Evolutionary conservation across 2,888 invertebrate genomes (phyloP).

Genomic region (Epistrophella euchroma): DNA sequence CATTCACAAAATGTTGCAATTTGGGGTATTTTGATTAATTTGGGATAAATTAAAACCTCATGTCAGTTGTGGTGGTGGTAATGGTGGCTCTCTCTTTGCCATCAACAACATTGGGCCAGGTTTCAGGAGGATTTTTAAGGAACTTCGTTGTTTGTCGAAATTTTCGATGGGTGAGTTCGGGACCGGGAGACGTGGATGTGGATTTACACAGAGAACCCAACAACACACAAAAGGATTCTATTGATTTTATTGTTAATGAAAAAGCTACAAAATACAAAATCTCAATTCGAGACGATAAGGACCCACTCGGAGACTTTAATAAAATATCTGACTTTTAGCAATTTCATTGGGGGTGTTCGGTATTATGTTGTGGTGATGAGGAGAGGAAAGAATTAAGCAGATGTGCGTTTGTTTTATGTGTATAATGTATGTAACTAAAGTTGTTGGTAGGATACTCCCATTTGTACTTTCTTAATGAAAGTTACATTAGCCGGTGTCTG

Average conservation of each 20-base stretch:
- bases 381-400: slow-evolving; percentile 49
- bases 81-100: slow-evolving; percentile 27
- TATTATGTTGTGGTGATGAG: slow-evolving; percentile 15
- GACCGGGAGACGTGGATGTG: slow-evolving; percentile 35
- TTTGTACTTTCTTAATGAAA: slow-evolving; percentile 47
- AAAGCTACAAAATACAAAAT: slow-evolving; percentile 75
- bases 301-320: slow-evolving; percentile 67
- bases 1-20: slow-evolving; percentile 70
- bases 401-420: slow-evolving; percentile 30
- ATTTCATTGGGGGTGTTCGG: slow-evolving; percentile 8
- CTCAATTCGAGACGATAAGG: slow-evolving; percentile 68
- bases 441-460: slow-evolving; percentile 28
- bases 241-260: slow-evolving; percentile 76
- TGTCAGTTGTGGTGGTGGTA: slow-evolving; percentile 56
- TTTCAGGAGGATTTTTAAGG: slow-evolving; percentile 67
- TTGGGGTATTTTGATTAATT: slow-evolving; percentile 82
- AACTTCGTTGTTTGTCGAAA: slow-evolving; percentile 71
- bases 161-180: slow-evolving; percentile 56
- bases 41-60: slow-evolving; percentile 83
- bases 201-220: slow-evolving; percentile 40
- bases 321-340: slow-evolving; percentile 67
- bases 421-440: not conserved
- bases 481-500: slow-evolving; percentile 58
- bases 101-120: slow-evolving; percentile 14
- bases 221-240: slow-evolving; percentile 73